Conservation (phyloP, 2,113 vertebrate genomes). For the Leptobrachium leishanense region DNA sequence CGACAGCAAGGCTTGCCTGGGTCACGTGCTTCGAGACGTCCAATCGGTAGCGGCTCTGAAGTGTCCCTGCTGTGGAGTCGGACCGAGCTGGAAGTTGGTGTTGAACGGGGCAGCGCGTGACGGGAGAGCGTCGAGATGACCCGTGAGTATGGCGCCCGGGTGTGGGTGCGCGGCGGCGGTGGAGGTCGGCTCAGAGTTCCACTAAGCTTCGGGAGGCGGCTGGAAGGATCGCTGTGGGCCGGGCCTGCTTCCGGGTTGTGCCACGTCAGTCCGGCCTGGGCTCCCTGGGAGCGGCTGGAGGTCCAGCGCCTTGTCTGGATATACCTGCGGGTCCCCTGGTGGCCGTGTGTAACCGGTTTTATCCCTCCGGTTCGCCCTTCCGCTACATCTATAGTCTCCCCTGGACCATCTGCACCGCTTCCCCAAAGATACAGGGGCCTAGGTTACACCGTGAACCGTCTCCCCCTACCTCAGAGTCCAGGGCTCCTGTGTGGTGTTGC, state of each 20-base stretch:
- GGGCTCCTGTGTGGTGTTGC: too few species aligned
- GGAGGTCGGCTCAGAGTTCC: background rate
- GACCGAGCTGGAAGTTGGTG: slow-evolving; percentile 51
- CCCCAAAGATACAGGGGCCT: too few species aligned
- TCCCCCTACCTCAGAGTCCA: too few species aligned
- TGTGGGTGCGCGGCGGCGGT: background rate
- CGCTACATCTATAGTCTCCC: too few species aligned
- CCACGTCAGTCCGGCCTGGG: slow-evolving; percentile 33
- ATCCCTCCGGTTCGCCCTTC: too few species aligned
- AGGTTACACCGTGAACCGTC: too few species aligned
- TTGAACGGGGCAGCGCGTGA: slow-evolving; percentile 22
- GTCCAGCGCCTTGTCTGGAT: background rate
- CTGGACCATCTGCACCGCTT: too few species aligned
- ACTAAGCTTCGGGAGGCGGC: background rate
- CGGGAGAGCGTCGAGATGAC: slow-evolving; percentile 43
- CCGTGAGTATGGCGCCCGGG: slow-evolving; percentile 1
- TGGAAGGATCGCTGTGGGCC: background rate
- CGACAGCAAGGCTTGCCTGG: background rate
- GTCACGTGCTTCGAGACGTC: slow-evolving; percentile 3
- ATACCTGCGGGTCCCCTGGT: too few species aligned
- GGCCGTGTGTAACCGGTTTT: too few species aligned
- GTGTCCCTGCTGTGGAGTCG: background rate
- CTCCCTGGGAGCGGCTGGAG: background rate
- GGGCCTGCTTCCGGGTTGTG: background rate
- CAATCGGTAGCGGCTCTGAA: slow-evolving; percentile 26